Evolutionary conservation across 2,113 vertebrate species (phyloP), one percentile per base, ranked within the genome.

Genomic region (Pelusios castaneus): DNA sequence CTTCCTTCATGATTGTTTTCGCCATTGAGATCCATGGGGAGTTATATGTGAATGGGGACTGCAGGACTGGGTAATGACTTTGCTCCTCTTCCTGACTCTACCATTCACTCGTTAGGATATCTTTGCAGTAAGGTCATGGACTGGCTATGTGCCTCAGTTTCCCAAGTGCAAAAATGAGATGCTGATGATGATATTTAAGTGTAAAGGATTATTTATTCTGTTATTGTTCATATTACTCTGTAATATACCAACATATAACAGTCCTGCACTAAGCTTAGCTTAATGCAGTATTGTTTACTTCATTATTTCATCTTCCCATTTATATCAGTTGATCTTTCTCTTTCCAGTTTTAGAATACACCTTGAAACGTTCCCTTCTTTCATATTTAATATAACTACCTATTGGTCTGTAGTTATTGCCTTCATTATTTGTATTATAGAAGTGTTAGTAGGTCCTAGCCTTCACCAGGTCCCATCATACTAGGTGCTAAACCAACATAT

Each of bases 181-280:
- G 55, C 34, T 38, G 34, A 67, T 67, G 17, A 67, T 67, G 25
- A 29, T 25, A 67, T 67, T 49, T 94, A 79, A 76, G 4, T 70
- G 19, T 49, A 60, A 79, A 27, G 27, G 91, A 10, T 19, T 29
- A 11, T n/a, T 67, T 67, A 67, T 34, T 67, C 22, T 51, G 94
- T 85, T 83, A 16, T 86, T 77, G 25, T 70, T 82, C 21, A 51
- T 88, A 19, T 16, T 85, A 1, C 16, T 55, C 0, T 49, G 38
- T 95, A 95, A 85, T 87, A 43, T 43, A 83, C 17, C 86, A 6
- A 52, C 60, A 8, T 51, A 55, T 60, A 85, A 85, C 34, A 63
- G 0, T 0, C 4, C 1, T 63, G 34, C 41, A 49, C 60, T 93
- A 81, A 83, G 70, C 2, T 83, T 73, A 45, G 25, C 51, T 52